Conservation (phyloP, 2,113 vertebrate genomes). For the Dasyprocta punctata region DNA sequence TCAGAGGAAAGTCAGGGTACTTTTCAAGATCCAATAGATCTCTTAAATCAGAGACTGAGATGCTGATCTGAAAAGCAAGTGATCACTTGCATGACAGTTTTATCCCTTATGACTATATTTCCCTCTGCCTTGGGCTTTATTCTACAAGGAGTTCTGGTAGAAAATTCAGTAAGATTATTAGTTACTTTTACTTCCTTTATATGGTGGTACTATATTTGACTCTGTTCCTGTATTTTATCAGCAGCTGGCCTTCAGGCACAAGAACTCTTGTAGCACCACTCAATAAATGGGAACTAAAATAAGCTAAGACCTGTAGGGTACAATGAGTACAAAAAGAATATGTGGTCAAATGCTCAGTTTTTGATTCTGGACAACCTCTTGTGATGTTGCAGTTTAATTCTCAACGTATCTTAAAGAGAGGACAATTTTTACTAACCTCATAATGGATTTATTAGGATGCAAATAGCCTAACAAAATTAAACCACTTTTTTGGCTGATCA, state of each 20-base stretch:
- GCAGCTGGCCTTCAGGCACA: not conserved
- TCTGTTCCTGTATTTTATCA: not conserved
- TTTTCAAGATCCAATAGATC: not conserved
- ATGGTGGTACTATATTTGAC: not conserved
- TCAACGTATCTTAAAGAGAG: slow-evolving; percentile 14
- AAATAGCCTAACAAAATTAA: slow-evolving; percentile 24
- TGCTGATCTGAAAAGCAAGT: slow-evolving; percentile 1
- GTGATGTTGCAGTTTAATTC: slow-evolving; percentile 5
- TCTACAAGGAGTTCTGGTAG: slow-evolving; percentile 3
- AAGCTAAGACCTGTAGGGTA: not conserved
- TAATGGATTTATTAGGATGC: not conserved
- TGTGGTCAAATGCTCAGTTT: not conserved
- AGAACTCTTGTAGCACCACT: not conserved
- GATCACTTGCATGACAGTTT: slow-evolving; percentile 31
- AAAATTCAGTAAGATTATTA: slow-evolving; percentile 23
- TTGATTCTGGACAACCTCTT: not conserved
- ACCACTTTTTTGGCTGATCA: not conserved
- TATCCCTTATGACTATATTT: slow-evolving; percentile 25
- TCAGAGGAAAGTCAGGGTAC: not conserved
- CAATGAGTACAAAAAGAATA: not conserved
- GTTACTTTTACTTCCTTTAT: not conserved
- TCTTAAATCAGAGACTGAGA: not conserved
- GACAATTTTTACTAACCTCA: not conserved
- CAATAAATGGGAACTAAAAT: slow-evolving; percentile 41
- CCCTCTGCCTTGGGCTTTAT: not conserved